phyloP scores from a whole-genome alignment of 2,888 invertebrate species.

The Dexiosoma caninum region DNA sequence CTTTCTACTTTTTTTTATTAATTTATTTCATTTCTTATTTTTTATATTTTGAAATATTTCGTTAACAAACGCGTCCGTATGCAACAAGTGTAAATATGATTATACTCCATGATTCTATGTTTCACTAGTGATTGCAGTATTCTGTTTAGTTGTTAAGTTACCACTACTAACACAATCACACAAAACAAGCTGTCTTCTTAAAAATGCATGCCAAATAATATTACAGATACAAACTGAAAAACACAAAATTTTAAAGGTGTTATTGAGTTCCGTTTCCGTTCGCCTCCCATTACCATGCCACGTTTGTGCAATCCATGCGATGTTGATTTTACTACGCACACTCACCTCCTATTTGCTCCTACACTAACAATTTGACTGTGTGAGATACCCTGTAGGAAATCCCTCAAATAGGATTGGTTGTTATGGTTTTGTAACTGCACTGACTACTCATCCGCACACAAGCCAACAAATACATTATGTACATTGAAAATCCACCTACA shows the following conservation, averaged over 20 bases:
- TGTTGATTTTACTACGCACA: constrained; percentile 65
- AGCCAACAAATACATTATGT: too few relatives aligned
- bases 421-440: constrained; percentile 49
- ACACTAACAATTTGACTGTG: constrained; percentile 2
- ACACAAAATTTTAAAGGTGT: background rate
- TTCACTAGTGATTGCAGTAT: background rate
- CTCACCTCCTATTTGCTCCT: constrained; percentile 60
- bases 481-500: background rate
- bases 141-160: background rate
- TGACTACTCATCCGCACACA: background rate
- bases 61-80: constrained; percentile 64
- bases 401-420: constrained; percentile 53
- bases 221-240: background rate
- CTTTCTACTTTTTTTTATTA: background rate
- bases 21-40: background rate
- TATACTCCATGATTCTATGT: constrained; percentile 64
- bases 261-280: constrained; percentile 47
- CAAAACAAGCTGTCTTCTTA: background rate
- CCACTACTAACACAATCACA: background rate
- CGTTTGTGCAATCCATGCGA: constrained; percentile 67
- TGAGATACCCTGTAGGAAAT: constrained; percentile 61
- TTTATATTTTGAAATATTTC: background rate
- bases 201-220: background rate
- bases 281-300: constrained; percentile 51
- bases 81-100: constrained; percentile 73